These are phyloP conservation scores for Lytechinus pictus DNA, from an alignment of 35 echinoderm and acorn worm genomes.

Conservation along the genomic window DNA sequence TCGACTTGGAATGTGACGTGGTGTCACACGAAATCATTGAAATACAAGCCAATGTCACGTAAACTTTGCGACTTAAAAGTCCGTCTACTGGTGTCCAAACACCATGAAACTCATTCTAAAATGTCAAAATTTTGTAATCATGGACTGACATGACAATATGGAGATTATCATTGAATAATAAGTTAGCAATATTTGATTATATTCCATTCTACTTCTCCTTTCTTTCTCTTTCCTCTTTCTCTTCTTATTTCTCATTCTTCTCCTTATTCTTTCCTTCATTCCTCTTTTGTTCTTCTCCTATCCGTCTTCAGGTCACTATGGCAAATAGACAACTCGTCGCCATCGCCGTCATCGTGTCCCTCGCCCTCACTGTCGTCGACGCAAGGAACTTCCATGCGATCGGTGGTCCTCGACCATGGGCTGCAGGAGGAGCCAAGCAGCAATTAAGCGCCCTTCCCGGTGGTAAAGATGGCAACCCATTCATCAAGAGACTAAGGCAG, in stretches of 20 bases:
- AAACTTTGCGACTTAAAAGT: no score
- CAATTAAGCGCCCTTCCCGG: not conserved
- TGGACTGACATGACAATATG: no score
- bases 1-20: no score
- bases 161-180: no score
- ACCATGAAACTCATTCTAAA: no score
- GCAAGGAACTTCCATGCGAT: conserved; percentile 33
- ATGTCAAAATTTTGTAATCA: no score
- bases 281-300: not conserved
- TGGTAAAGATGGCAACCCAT: not conserved
- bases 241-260: not conserved
- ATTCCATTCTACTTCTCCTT: no score
- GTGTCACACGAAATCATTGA: no score
- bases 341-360: conserved; percentile 9
- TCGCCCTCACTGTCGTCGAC: conserved; percentile 8
- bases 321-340: conserved; percentile 35
- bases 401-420: not conserved
- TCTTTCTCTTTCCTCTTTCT: no score
- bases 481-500: not conserved
- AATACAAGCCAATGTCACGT: no score
- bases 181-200: no score
- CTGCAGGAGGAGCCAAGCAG: not conserved
- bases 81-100: no score
- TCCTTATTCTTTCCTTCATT: not conserved
- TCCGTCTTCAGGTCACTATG: not conserved